phyloP scores from a whole-genome alignment of 2,113 vertebrate species.

The Sitta europaea region DNA sequence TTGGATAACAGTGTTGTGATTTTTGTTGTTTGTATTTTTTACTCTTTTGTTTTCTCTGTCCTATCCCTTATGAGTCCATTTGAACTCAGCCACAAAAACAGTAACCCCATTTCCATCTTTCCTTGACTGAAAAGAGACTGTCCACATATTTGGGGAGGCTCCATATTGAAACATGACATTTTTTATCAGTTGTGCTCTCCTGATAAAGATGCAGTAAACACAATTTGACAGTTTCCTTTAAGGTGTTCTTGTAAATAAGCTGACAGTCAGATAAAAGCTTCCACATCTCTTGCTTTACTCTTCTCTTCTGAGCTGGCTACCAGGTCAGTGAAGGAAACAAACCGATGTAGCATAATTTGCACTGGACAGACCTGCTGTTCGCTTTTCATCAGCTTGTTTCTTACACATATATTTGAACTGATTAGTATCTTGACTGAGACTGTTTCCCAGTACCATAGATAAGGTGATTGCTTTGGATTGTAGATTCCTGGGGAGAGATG shows the following conservation, averaged over 20 bases:
- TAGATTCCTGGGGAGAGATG: background rate
- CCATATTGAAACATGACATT: rapidly evolving
- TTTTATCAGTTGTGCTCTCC: background rate
- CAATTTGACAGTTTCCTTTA: background rate
- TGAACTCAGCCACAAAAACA: background rate
- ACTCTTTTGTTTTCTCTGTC: rapidly evolving
- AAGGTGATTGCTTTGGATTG: background rate
- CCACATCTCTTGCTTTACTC: background rate
- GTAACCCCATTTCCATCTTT: background rate
- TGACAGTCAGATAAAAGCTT: background rate
- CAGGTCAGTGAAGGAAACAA: background rate
- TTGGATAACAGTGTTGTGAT: background rate
- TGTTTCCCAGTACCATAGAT: background rate
- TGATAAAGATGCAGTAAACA: background rate
- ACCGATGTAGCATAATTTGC: background rate
- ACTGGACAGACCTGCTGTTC: background rate
- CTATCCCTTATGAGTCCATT: background rate
- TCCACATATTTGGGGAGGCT: background rate
- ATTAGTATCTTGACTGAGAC: background rate
- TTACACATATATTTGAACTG: background rate
- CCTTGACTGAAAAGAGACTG: background rate
- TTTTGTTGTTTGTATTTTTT: background rate
- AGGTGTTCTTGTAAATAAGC: background rate
- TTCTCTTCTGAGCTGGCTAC: background rate
- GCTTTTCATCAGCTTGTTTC: background rate